Evolutionary conservation across 2,113 vertebrate genomes (phyloP), one percentile per base, ranked within the genome.

Genomic region (Ammodytes dubius): DNA sequence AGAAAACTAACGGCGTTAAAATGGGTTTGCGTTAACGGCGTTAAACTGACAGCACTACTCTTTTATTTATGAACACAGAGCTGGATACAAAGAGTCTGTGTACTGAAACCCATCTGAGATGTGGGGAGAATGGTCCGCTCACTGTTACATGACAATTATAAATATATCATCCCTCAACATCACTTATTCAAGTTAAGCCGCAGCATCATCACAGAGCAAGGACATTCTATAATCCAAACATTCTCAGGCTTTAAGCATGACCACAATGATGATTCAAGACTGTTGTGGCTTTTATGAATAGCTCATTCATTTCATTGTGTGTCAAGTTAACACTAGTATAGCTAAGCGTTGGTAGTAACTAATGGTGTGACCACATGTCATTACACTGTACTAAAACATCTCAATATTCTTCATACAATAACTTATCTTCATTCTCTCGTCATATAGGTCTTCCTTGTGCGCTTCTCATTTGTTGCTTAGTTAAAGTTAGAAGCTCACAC

Each of bases 81-180:
- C 0, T 43, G 2, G 7, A 4, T 70, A 53, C 50, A 74, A 74
- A 76, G 46, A 64, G 19, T 12, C 6, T 7, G 13, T 70, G 47
- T 12, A 19, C 49, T 72, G 37, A 56, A 66, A 77, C 77, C 57
- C 74, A 17, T 17, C 54, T 56, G 43, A 68, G 58, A 60, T 74
- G 58, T 46, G 7, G 13, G 4, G 65, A 8, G 56, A 64, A 50
- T 60, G 40, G 4, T 40, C 73, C 5, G 0, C 47, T 27, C 58
- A 27, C 53, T 45, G 10, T 69, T 45, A 27, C 45, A 53, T 47
- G 45, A 8, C 37, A 39, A 7, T 11, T 45, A 37, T n/a, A 63
- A 79, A 74, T 75, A 35, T 63, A 72, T 65, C 6, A 35, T 47
- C 57, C 6, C n/a, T 7, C 45, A 10, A 19, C 45, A 45, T 70